Evolutionary conservation across 2,113 vertebrate genomes (phyloP), one percentile per base, ranked within the genome.

Genomic region (Bambusicola thoracicus): DNA sequence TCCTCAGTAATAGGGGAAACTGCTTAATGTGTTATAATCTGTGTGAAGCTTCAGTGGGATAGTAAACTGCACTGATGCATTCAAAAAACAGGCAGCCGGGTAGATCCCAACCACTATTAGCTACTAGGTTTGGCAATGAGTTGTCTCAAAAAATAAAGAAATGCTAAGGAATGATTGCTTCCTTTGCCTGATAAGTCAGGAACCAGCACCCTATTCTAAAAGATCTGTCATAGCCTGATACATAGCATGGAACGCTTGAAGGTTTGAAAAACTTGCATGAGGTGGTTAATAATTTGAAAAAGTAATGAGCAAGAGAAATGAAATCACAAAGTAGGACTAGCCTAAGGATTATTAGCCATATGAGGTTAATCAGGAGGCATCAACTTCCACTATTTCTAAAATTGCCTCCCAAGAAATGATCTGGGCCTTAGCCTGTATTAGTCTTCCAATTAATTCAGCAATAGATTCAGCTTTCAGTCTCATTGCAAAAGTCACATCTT

Each of bases 371-470:
- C 81, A 86, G 56, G 51, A 90, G 32, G 25, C 30, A 75, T 41
- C 46, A 70, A 38, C 46, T 68, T 30, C 41, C 59, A 75, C 25
- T 8, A 11, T 41, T 81, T 62, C 68, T 91, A 82, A 87, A 82
- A 72, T 43, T 17, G 82, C 56, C 58, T 78, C 22, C 40, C 24
- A 55, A 72, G 46, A 92, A 86, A 41, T 8, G 1, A 68, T 59
- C 29, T 88, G 43, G 34, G 67, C 46, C 29, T 24, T 78, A 81
- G 15, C 40, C 6, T 70, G 32, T 41, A 92, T 69, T 90, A 89
- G 85, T 89, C 53, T 46, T 77, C n/a, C 56, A 61, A 74, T 86
- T 87, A 86, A 94, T 73, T 93, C 86, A 86, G 79, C 27, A 72
- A 34, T 24, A 11, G 27, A 85, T 73, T 55, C 65, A 94, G 56